Evolutionary conservation across 2,888 invertebrate species (phyloP).

Genomic region (Phalangium opilio): DNA sequence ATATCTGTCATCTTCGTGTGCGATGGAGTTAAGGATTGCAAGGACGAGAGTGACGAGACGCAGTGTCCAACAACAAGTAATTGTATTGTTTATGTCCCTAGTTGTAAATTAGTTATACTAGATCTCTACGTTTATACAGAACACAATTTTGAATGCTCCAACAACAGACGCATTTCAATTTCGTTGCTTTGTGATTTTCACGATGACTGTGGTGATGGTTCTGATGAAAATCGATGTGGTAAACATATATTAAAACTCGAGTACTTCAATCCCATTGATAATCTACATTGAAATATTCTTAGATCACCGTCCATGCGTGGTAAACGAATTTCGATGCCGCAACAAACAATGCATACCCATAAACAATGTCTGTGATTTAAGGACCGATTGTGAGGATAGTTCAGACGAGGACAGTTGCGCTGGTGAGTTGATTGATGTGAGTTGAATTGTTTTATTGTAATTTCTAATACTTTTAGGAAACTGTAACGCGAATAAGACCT

Average conservation of each 20-base stretch:
- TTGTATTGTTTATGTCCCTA: too few species aligned
- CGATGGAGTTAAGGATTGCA: slow-evolving; percentile 24
- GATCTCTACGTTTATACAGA: slow-evolving; percentile 17
- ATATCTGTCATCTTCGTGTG: slow-evolving; percentile 24
- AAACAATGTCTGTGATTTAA: slow-evolving; percentile 26
- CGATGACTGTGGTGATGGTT: slow-evolving; percentile 33
- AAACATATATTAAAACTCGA: slow-evolving; percentile 15
- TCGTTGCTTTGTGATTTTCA: slow-evolving; percentile 29
- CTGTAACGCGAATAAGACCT: slow-evolving; percentile 23
- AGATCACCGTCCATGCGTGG: slow-evolving; percentile 18
- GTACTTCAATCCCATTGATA: too few species aligned
- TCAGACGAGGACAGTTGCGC: slow-evolving; percentile 20
- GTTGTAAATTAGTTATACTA: too few species aligned
- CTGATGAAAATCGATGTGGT: slow-evolving; percentile 31
- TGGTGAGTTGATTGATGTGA: slow-evolving; percentile 16
- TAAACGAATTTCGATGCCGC: slow-evolving; percentile 23
- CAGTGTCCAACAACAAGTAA: slow-evolving; percentile 15
- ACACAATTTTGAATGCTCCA: slow-evolving; percentile 20
- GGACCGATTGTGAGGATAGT: slow-evolving; percentile 26
- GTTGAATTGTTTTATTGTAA: too few species aligned
- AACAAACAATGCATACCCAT: slow-evolving; percentile 28
- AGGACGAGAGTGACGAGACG: slow-evolving; percentile 26
- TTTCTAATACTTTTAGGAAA: slow-evolving; percentile 14
- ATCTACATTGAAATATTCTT: not conserved
- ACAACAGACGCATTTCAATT: slow-evolving; percentile 20